phyloP scores from a whole-genome alignment of 2,113 vertebrate genomes.

The Leucosticte australis region DNA sequence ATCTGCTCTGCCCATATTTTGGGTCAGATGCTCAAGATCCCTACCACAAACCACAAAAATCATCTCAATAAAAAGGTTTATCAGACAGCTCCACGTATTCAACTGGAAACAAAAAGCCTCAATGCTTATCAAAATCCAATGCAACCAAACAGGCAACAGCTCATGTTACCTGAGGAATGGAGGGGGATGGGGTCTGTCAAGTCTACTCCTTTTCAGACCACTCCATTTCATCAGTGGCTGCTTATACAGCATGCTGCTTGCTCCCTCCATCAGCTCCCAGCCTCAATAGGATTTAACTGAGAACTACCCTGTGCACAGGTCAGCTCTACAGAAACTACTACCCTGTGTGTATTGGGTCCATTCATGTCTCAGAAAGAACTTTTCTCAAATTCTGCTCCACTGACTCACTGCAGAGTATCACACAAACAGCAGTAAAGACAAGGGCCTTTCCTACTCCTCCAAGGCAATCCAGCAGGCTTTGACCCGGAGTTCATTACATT shows the following conservation, averaged over 20 bases:
- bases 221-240: rapidly evolving
- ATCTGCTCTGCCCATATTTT: neutral
- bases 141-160: neutral
- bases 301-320: neutral
- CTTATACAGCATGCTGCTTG: rapidly evolving
- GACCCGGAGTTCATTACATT: neutral
- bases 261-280: neutral
- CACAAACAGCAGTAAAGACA: neutral
- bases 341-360: neutral
- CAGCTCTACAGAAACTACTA: neutral
- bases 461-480: neutral
- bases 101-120: neutral
- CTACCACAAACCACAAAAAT: neutral
- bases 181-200: neutral
- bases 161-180: neutral
- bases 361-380: neutral
- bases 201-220: neutral
- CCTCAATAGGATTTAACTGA: neutral
- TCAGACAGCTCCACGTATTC: neutral
- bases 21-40: neutral
- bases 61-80: neutral
- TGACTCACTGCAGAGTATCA: neutral
- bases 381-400: neutral
- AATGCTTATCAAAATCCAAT: neutral
- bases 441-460: neutral